Evolutionary conservation across 2,113 vertebrate species (phyloP).

Genomic region (Aplodontia rufa): DNA sequence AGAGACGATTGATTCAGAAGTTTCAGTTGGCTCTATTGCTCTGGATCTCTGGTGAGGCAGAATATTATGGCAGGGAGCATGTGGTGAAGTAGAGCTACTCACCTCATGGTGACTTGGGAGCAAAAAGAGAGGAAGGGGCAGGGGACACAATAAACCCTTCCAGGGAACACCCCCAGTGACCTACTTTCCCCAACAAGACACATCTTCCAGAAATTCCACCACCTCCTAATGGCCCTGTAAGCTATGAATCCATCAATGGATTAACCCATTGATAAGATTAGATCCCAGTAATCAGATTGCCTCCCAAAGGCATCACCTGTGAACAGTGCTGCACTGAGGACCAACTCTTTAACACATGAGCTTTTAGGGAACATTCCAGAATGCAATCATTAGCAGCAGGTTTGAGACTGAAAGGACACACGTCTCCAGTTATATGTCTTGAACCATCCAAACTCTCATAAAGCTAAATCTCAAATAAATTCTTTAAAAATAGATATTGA

Average conservation of each 20-base stretch:
- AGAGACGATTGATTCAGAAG: not conserved
- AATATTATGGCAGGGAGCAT: not conserved
- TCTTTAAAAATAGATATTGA: not conserved
- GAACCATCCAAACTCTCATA: not conserved
- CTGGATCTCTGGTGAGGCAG: not conserved
- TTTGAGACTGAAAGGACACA: not conserved
- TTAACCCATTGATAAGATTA: not conserved
- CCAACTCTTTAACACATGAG: not conserved
- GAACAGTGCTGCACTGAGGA: not conserved
- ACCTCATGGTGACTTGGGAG: not conserved
- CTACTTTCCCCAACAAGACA: not conserved
- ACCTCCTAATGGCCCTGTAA: not conserved
- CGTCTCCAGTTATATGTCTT: not conserved
- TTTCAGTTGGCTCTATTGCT: not conserved
- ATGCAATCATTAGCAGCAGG: slow-evolving; percentile 62
- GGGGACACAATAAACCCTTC: not conserved
- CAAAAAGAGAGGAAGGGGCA: not conserved
- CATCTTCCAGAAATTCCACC: not conserved
- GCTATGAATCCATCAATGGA: not conserved
- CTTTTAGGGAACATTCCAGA: not conserved
- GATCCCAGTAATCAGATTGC: not conserved
- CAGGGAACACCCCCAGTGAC: not conserved
- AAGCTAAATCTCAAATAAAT: not conserved
- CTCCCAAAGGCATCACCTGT: not conserved
- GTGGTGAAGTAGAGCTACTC: not conserved